Evolutionary conservation across 2,888 invertebrate genomes (phyloP).

Genomic region (Hirudinaria manillensis): DNA sequence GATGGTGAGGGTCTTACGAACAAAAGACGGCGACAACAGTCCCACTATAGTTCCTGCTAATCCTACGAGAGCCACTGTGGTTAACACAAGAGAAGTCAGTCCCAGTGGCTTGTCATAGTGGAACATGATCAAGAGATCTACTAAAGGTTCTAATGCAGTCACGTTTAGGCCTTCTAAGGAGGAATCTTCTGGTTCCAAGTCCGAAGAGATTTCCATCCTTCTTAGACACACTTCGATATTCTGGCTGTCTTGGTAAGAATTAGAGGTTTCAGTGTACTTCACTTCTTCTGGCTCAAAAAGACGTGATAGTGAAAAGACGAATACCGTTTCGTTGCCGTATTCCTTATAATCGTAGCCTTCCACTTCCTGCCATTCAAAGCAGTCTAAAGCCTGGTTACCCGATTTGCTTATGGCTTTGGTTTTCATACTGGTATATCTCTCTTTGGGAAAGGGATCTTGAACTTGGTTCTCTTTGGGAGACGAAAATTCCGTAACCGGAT

Average conservation of each 20-base stretch:
- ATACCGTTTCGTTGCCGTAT: neutral
- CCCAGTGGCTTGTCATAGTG: conserved; percentile 28
- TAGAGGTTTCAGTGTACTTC: neutral
- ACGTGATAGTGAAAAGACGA: neutral
- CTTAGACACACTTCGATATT: neutral
- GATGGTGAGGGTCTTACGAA: conserved; percentile 55
- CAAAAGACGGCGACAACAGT: conserved; percentile 55
- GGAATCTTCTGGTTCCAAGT: neutral
- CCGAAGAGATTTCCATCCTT: neutral
- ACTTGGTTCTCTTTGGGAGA: neutral
- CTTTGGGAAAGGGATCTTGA: neutral
- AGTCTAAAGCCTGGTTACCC: neutral
- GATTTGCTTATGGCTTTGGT: neutral
- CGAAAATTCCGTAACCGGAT: neutral
- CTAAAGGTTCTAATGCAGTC: neutral
- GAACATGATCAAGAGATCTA: conserved; percentile 27
- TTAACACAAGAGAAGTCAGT: conserved; percentile 61
- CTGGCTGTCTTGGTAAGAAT: neutral
- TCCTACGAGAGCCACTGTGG: conserved; percentile 59
- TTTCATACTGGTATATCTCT: neutral
- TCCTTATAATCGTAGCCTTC: neutral
- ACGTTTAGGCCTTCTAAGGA: neutral
- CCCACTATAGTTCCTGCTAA: conserved; percentile 56
- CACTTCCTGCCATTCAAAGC: neutral
- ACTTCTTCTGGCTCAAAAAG: neutral